Evolutionary conservation across 2,113 vertebrate genomes (phyloP).

Genomic region (Tautogolabrus adspersus): DNA sequence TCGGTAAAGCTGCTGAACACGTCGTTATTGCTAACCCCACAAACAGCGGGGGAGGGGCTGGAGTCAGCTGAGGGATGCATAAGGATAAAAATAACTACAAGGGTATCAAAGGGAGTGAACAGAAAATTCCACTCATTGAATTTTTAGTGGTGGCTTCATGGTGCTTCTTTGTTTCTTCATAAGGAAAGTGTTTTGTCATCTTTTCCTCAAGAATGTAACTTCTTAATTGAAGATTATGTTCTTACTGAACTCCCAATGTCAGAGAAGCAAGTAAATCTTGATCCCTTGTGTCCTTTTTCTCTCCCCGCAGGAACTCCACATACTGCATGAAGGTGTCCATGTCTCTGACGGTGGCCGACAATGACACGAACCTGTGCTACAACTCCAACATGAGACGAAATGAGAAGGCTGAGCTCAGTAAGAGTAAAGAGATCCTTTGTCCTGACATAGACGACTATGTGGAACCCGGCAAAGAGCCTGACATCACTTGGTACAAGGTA

Average conservation of each 20-base stretch:
- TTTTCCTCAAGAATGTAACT: not conserved
- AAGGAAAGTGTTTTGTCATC: not conserved
- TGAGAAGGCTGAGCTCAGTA: constrained; percentile 98
- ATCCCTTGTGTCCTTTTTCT: not conserved
- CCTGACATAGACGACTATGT: constrained; percentile 96
- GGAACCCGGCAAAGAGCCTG: constrained; percentile 90
- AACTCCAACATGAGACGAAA: constrained; percentile 96
- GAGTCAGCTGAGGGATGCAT: constrained; percentile 13
- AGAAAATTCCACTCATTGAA: not conserved
- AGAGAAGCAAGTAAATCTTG: not conserved
- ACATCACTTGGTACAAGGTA: constrained; percentile 99
- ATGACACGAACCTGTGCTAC: constrained; percentile 96
- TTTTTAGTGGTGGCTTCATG: not conserved
- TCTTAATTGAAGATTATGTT: not conserved
- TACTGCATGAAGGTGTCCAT: constrained; percentile 99
- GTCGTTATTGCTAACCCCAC: constrained; percentile 60
- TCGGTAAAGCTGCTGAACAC: constrained; percentile 72
- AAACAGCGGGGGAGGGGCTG: constrained; percentile 14
- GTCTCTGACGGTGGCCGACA: constrained; percentile 96
- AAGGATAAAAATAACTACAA: constrained; percentile 25
- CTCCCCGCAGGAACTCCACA: constrained; percentile 92
- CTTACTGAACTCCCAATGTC: not conserved
- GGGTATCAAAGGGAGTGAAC: constrained; percentile 3
- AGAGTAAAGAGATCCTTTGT: constrained; percentile 96
- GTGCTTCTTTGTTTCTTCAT: not conserved